Evolutionary conservation across 2,113 vertebrate genomes (phyloP), one percentile per base, ranked within the genome.

Genomic region (Sterna hirundo): DNA sequence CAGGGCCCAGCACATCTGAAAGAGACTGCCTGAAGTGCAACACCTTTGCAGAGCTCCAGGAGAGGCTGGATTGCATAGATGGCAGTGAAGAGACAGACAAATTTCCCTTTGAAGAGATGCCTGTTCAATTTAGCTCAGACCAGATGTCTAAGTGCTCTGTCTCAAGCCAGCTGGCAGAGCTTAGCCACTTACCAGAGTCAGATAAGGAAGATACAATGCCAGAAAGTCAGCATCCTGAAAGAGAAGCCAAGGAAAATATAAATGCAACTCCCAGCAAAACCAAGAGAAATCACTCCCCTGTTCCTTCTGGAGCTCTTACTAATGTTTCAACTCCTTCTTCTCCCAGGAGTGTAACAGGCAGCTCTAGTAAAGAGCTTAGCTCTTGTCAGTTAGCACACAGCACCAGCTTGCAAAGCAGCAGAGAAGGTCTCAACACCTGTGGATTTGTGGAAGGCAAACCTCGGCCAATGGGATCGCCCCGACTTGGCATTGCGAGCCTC

Each of bases 11-110:
- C 91, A 90, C 97, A 5, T 97, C 98, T 5, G 99, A 98, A 77
- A 98, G 98, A 97, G 99, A 99, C 95, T 99, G 99, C 94, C 97
- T 99, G 66, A 99, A 99, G 94, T 99, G 99, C 93, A 99, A 99
- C 98, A 99, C 99, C 9, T 99, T 99, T 83, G 99, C 99, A 4
- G 99, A 99, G 97, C 99, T 99, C 81, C 99, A 99, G 85, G 99
- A 99, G 95, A 97, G 99, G 90, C 97, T 99, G 75, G 99, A 99
- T 83, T 99, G 99, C 96, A 99, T 99, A 18, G 99, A 99, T 10
- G 99, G 99, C 91, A 99, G 99, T 13, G 99, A 99, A 87, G 99
- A 99, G 97, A 98, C 98, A 0, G 97, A 97, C 46, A 98, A 94
- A 51, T 99, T 99, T 83, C 99, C 99, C 15, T 99, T 99, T 82